Percentiles rank a stretch among this genome's conserved stretches.
Conservation (phyloP, 1,140 invertebrate species). For the Aphaenogaster ashmeadi region DNA sequence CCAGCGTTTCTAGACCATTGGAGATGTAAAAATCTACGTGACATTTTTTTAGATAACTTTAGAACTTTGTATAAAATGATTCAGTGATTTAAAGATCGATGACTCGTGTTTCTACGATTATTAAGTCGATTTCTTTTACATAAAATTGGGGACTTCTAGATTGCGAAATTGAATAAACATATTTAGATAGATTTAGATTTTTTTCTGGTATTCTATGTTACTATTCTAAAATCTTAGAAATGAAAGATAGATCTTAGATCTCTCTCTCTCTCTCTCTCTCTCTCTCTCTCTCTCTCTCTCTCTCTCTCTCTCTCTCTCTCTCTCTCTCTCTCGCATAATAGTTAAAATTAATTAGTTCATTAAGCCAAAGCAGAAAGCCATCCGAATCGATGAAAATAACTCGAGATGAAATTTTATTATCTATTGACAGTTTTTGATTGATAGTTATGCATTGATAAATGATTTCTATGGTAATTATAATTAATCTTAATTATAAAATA, state of each 20-base stretch:
- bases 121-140: not conserved
- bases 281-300: too few species aligned
- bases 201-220: not conserved
- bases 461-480: slow-evolving; percentile 22
- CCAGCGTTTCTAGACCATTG: not conserved
- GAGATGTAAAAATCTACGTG: not conserved
- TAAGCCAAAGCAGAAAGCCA: slow-evolving; percentile 7
- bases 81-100: not conserved
- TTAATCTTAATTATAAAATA: slow-evolving; percentile 15
- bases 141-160: not conserved
- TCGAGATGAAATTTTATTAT: slow-evolving; percentile 24
- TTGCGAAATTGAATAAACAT: not conserved
- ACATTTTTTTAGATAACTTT: not conserved
- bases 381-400: not conserved
- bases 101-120: not conserved
- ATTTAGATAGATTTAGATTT: not conserved
- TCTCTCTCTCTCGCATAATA: not conserved
- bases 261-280: too few species aligned
- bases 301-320: too few species aligned
- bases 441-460: not conserved
- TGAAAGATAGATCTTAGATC: not conserved
- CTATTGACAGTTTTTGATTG: not conserved
- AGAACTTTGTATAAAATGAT: not conserved
- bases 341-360: not conserved
- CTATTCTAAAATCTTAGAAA: not conserved